Conservation (phyloP, 2,888 invertebrate species). For the Sabatieria punctata region DNA sequence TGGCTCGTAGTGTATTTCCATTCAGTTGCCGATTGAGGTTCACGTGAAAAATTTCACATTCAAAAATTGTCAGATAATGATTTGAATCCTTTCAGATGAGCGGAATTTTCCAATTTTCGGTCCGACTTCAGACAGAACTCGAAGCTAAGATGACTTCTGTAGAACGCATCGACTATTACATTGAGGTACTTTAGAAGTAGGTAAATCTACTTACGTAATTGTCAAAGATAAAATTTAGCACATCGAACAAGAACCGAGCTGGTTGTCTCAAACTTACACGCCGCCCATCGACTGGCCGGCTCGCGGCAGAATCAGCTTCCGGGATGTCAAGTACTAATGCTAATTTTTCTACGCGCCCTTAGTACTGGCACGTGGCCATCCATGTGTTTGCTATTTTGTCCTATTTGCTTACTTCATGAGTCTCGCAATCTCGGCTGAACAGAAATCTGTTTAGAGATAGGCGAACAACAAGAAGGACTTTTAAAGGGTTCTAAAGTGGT, state of each 20-base stretch:
- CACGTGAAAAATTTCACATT: too few species aligned
- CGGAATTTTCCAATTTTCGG: constrained; percentile 45
- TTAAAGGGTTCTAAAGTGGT: too few species aligned
- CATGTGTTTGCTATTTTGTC: too few species aligned
- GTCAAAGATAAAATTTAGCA: constrained; percentile 13
- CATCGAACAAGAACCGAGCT: constrained; percentile 19
- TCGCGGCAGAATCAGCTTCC: constrained; percentile 39
- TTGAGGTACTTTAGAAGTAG: constrained; percentile 20
- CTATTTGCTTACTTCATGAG: too few species aligned
- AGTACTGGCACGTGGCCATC: too few species aligned
- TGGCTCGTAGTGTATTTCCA: too few species aligned
- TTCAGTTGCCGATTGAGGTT: too few species aligned
- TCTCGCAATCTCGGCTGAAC: too few species aligned
- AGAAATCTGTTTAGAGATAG: too few species aligned
- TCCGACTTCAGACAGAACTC: constrained; percentile 80
- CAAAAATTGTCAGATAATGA: too few species aligned
- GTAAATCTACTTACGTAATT: not conserved
- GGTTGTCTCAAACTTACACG: constrained; percentile 13
- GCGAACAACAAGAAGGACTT: too few species aligned
- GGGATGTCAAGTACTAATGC: constrained; percentile 37
- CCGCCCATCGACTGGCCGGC: constrained; percentile 37
- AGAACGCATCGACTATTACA: constrained; percentile 27
- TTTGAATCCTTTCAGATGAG: constrained; percentile 39
- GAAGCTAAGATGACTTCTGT: constrained; percentile 46
- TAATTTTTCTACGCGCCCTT: too few species aligned